These are phyloP conservation scores for Cataglyphis hispanica DNA, from an alignment of 1,140 invertebrate species.

Conservation along the genomic window DNA sequence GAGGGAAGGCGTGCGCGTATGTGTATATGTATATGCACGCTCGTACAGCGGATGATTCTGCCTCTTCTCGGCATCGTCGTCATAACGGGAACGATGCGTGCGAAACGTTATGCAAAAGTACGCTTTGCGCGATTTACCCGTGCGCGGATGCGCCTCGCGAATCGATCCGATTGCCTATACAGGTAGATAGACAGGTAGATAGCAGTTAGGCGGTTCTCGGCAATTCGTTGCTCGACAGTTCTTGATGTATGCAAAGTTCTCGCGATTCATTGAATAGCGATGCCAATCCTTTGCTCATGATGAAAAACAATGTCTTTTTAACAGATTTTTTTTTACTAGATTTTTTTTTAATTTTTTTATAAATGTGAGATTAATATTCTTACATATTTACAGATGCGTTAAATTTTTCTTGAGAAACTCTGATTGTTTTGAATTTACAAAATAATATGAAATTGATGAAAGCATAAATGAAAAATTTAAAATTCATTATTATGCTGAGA, in stretches of 20 bases:
- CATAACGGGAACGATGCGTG: constrained; percentile 73
- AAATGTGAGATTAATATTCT: neutral
- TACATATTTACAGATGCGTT: neutral
- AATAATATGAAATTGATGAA: neutral
- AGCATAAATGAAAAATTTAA: neutral
- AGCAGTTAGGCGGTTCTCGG: neutral
- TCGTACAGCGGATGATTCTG: constrained; percentile 49
- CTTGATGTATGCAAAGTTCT: constrained; percentile 9
- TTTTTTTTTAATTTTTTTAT: too few relatives aligned
- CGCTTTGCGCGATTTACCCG: constrained; percentile 31
- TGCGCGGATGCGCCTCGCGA: constrained; percentile 20
- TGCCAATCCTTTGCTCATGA: constrained; percentile 12
- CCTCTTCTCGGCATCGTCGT: constrained; percentile 34
- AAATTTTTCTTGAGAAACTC: neutral
- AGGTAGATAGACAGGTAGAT: neutral
- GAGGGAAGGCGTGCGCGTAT: constrained; percentile 45
- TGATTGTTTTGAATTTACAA: neutral
- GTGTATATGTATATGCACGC: constrained; percentile 6
- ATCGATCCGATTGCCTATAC: constrained; percentile 46
- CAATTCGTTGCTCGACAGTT: constrained; percentile 36
- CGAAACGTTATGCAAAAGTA: constrained; percentile 55
- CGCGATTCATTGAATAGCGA: constrained; percentile 5
- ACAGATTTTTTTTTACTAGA: neutral
- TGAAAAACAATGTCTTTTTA: constrained; percentile 11
- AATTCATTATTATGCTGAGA: constrained; percentile 10